Evolutionary conservation across 2,888 invertebrate species (phyloP), one percentile per base, ranked within the genome.

Genomic region (Leucoptera coffeella): DNA sequence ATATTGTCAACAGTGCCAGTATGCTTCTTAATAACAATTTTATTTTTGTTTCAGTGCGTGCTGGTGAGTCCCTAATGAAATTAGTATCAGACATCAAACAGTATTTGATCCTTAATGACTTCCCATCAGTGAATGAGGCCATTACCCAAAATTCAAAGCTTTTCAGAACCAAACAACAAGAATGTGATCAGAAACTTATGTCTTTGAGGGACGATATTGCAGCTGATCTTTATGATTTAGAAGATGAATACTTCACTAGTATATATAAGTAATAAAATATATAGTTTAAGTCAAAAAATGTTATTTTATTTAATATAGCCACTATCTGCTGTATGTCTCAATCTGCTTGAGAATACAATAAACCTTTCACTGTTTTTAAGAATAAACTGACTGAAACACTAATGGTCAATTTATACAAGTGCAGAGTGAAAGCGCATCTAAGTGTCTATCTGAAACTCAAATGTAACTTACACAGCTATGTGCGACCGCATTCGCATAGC

Each of bases 41-140:
- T 9, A 15, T 17, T 19, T 20, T 23, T 2, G 28, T 67, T 71
- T 59, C 75, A 78, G 94, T 95, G 1, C 74, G 96, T 42, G 96
- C 97, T 30, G 94, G 93, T 2, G 96, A 97, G 67, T 94, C 95
- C 1, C 58, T 99, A 13, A 91, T 95, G 87, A 96, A 95, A 56
- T 71, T 99, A 14, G 94, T 96, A 1, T 92, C 95, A 1, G 96
- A 97, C 51, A 90, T 99, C 34, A 97, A 97, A 47, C 96, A 99
- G 50, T 99, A 96, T 55, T 72, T 97, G 23, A 95, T 97, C 42
- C 74, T 99, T 12, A 97, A 97, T 55, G 97, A 99, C 60, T 99
- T 99, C 50, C 94, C 94, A 23, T 94, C 94, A 2, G 92, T 97
- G 0, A 97, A 97, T 54, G 94, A 96, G 47, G 91, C 95, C 1